Base-by-base conservation (phyloP, 2,113 vertebrate species). In the Stegastes partitus region DNA sequence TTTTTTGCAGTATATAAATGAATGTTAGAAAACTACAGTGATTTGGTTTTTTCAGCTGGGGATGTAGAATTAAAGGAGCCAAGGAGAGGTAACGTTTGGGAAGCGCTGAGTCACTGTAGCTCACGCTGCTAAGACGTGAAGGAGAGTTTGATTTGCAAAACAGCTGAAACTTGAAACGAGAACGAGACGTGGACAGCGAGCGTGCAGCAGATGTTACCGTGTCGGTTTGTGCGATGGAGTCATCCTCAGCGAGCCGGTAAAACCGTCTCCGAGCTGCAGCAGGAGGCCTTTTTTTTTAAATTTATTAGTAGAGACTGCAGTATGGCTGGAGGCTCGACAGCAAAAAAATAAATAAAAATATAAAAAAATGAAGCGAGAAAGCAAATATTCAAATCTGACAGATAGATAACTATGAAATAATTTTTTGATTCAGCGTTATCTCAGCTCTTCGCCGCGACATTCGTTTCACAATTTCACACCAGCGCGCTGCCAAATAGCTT, bases 401-500 rank as follows among this genome's bases (percentile, higher is more conserved):
- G 22, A 39, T 3, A 42, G 4, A 39, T 3, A 42, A 3, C 28
- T 42, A 15, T 42, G 39, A 59, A 28, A 68, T 21, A 11, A 26
- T 34, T 34, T 44, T 56, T 59, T 25, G 47, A 3, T 16, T 6
- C 28, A 11, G 54, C 31, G 22, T 55, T 59, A 22, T 45, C 62
- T 67, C 16, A 18, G 61, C 11, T 53, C 37, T 53, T n/a, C 28
- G 45, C 51, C 65, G 39, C 53, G 34, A 25, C 18, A 56, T 25
- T 16, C 28, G 15, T 47, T 67, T 63, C 22, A 68, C 61, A 63
- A 51, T 51, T 82, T 72, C 50, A 64, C 62, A 86, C 25, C 56
- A 54, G 39, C 54, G 63, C 34, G 45, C 66, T 77, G 67, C 62
- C 56, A 79, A 71, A 23, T 11, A 9, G 44, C 42, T 31, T 31